Percentiles rank a stretch among this genome's conserved stretches.
Conservation (phyloP, 2,797 vertebrate genomes). For the Gymnodraco acuticeps region DNA sequence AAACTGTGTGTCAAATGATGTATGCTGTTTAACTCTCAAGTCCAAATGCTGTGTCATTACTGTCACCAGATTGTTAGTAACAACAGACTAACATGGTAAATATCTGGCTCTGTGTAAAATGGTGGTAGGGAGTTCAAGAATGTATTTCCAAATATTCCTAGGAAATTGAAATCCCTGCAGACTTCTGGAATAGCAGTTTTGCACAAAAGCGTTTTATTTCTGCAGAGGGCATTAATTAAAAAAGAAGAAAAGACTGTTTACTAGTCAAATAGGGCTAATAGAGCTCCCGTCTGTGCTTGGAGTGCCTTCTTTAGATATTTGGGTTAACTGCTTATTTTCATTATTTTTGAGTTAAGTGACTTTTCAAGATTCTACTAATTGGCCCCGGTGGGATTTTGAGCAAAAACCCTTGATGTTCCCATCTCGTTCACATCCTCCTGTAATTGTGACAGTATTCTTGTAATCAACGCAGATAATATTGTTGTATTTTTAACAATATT, state of each 20-base stretch:
- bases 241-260: conserved; percentile 5
- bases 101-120: neutral
- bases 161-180: neutral
- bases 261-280: conserved; percentile 32
- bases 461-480: conserved; percentile 65
- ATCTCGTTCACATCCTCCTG: conserved; percentile 54
- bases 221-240: conserved; percentile 32
- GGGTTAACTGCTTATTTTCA: conserved; percentile 68
- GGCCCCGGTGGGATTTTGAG: conserved; percentile 74
- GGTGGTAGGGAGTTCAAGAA: neutral
- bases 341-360: conserved; percentile 66
- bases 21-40: conserved; percentile 18
- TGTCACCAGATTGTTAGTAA: conserved; percentile 7
- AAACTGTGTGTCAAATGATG: conserved; percentile 26
- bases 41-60: conserved; percentile 23
- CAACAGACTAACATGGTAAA: neutral
- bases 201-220: conserved; percentile 25
- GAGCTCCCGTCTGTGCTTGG: conserved; percentile 28
- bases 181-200: conserved; percentile 6
- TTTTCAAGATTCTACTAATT: conserved; percentile 78
- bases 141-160: neutral
- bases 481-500: conserved; percentile 67
- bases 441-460: conserved; percentile 70
- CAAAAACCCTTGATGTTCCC: conserved; percentile 68
- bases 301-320: conserved; percentile 60